Evolutionary conservation across 2,113 vertebrate species (phyloP).

Genomic region (Ahaetulla prasina): DNA sequence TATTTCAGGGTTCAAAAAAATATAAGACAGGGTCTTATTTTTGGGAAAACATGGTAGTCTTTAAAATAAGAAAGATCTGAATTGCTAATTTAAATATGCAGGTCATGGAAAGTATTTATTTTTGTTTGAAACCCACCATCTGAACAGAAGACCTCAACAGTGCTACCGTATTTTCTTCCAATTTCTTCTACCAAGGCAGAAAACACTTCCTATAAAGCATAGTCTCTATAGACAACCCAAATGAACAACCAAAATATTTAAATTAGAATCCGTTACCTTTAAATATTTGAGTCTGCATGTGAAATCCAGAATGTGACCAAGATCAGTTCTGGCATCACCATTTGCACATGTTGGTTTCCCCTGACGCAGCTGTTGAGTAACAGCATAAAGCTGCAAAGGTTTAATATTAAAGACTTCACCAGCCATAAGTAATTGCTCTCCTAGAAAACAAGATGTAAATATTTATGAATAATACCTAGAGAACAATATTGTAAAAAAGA

Average conservation of each 20-base stretch:
- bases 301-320: slow-evolving; percentile 97
- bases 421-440: slow-evolving; percentile 86
- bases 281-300: slow-evolving; percentile 94
- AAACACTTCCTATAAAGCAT: background rate
- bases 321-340: slow-evolving; percentile 91
- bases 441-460: slow-evolving; percentile 64
- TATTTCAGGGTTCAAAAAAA: too few species aligned
- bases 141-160: background rate
- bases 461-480: background rate
- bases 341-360: slow-evolving; percentile 89
- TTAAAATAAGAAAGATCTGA: background rate
- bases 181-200: background rate
- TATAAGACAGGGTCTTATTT: too few species aligned
- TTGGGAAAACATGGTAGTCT: too few species aligned
- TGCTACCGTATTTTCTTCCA: background rate
- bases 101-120: background rate
- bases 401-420: slow-evolving; percentile 87
- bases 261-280: slow-evolving; percentile 69
- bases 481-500: background rate
- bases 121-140: background rate
- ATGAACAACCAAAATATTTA: background rate
- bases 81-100: background rate
- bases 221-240: background rate
- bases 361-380: slow-evolving; percentile 86
- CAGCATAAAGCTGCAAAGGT: slow-evolving; percentile 88